Conservation (phyloP, 2,888 invertebrate species). For the Drosophila buzzatii region DNA sequence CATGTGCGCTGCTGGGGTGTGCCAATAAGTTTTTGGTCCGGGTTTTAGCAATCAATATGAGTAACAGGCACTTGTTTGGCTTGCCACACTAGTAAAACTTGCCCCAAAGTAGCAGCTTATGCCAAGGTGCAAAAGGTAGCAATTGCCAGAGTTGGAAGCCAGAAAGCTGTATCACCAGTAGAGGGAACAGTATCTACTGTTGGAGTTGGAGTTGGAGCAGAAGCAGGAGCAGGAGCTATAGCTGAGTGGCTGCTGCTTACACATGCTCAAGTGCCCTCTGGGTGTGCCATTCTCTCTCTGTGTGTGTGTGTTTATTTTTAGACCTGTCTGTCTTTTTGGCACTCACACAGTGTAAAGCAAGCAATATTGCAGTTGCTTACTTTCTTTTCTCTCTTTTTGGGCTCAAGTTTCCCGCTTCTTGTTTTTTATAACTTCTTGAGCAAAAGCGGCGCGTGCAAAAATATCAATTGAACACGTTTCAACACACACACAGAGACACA, state of each 20-base stretch:
- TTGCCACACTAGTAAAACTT: constrained; percentile 61
- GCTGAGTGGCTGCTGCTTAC: constrained; percentile 51
- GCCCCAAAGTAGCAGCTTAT: constrained; percentile 69
- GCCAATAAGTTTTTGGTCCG: constrained; percentile 43
- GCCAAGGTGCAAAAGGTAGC: constrained; percentile 28
- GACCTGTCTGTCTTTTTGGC: constrained; percentile 72
- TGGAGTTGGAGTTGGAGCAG: neutral
- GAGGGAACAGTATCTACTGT: neutral
- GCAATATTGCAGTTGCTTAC: constrained; percentile 74
- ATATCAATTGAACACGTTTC: constrained; percentile 81
- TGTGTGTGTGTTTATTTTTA: constrained; percentile 59
- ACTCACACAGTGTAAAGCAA: constrained; percentile 42
- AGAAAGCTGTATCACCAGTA: neutral
- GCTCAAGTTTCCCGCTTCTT: constrained; percentile 57
- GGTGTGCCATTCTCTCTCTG: constrained; percentile 1
- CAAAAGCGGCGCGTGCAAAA: constrained; percentile 72
- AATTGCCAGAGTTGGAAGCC: constrained; percentile 8
- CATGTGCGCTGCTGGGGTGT: constrained; percentile 18
- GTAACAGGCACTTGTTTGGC: constrained; percentile 70
- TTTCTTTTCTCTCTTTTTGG: constrained; percentile 40
- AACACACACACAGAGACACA: constrained; percentile 42
- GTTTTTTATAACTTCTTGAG: constrained; percentile 78
- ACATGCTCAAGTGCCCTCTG: constrained; percentile 56
- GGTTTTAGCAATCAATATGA: constrained; percentile 69
- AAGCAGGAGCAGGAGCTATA: constrained; percentile 11